These are phyloP conservation scores for Aphelinus certus DNA, from an alignment of 1,140 invertebrate species.

Conservation along the genomic window DNA sequence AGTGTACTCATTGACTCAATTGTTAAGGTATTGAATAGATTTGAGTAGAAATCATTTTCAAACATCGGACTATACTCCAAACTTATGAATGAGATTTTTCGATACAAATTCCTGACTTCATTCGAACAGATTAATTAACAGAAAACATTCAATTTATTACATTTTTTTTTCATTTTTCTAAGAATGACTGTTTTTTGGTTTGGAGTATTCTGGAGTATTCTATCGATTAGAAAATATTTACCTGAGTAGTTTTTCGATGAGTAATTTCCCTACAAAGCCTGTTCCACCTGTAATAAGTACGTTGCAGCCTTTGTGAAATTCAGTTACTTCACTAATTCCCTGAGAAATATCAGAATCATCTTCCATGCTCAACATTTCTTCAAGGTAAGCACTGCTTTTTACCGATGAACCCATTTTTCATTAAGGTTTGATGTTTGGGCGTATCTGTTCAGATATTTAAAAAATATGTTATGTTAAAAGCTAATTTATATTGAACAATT, in stretches of 20 bases:
- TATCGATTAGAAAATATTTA: slow-evolving; percentile 65
- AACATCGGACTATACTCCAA: too few relatives aligned
- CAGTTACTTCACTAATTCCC: slow-evolving; percentile 43
- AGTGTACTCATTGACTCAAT: too few relatives aligned
- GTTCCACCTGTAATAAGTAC: slow-evolving; percentile 68
- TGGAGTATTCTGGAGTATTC: too few relatives aligned
- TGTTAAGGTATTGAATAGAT: too few relatives aligned
- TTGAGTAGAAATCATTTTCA: too few relatives aligned
- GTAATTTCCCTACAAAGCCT: slow-evolving; percentile 77
- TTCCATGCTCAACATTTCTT: slow-evolving; percentile 43
- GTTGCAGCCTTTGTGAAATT: slow-evolving; percentile 51
- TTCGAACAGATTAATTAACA: too few relatives aligned
- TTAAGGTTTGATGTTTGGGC: not conserved
- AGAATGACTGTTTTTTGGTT: too few relatives aligned
- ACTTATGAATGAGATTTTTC: too few relatives aligned
- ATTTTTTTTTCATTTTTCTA: too few relatives aligned
- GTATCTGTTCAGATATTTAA: not conserved
- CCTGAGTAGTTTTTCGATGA: slow-evolving; percentile 74
- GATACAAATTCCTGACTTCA: too few relatives aligned
- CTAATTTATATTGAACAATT: not conserved
- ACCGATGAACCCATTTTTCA: not conserved
- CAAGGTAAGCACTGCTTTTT: slow-evolving; percentile 30
- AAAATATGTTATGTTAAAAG: not conserved
- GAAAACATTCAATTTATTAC: too few relatives aligned
- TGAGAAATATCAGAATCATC: slow-evolving; percentile 2